Evolutionary conservation across 1,140 invertebrate species (phyloP).

Genomic region (Idris sp.): DNA sequence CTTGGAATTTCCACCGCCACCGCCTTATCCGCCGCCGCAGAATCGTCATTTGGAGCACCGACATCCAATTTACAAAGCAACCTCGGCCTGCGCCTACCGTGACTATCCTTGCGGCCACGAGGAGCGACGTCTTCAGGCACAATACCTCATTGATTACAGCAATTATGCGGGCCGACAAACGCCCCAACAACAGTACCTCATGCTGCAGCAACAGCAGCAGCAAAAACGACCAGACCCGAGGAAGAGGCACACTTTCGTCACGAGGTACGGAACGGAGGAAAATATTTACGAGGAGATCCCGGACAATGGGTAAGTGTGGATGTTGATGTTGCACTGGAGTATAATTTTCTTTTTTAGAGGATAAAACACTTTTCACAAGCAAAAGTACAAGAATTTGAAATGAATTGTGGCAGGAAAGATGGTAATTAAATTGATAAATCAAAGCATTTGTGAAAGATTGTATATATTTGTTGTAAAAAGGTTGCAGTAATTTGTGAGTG

Average conservation of each 20-base stretch:
- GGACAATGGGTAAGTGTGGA: conserved; percentile 72
- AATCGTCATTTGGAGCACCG: conserved; percentile 43
- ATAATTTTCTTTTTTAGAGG: too few relatives aligned
- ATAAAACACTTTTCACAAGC: too few relatives aligned
- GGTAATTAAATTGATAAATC: too few relatives aligned
- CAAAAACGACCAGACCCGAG: conserved; percentile 70
- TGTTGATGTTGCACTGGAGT: neutral
- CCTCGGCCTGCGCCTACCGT: neutral
- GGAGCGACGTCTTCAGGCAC: conserved; percentile 67
- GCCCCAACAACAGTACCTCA: conserved; percentile 66
- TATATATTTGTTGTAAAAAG: too few relatives aligned
- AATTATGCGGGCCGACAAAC: conserved; percentile 43
- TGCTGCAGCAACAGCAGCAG: conserved; percentile 59
- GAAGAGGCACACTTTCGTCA: conserved; percentile 85
- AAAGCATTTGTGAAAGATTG: too few relatives aligned
- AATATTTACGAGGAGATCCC: conserved; percentile 93
- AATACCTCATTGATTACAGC: conserved; percentile 69
- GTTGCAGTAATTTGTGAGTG: too few relatives aligned
- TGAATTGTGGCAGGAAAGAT: too few relatives aligned
- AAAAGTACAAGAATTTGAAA: too few relatives aligned
- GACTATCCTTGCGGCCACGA: conserved; percentile 4
- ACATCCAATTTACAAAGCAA: conserved; percentile 3
- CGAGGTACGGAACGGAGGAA: conserved; percentile 88
- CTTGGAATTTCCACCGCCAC: conserved; percentile 79
- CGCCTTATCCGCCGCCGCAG: conserved; percentile 78